Base-by-base conservation (phyloP, 2,797 vertebrate species). In the Acanthurus lineatus region DNA sequence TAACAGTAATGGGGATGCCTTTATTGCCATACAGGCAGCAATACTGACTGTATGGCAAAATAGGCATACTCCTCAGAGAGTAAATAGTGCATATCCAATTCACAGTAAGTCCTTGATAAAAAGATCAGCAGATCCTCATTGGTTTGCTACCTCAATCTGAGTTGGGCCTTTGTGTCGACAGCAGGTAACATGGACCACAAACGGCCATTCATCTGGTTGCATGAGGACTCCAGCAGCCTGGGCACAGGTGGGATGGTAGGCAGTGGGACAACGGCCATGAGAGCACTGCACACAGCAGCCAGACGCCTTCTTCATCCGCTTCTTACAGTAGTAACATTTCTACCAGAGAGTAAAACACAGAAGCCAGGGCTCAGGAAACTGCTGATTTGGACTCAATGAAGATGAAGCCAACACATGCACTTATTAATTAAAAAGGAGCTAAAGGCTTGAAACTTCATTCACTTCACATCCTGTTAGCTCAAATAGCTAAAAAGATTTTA, bases 231-330 rank as follows among this genome's bases (percentile, higher is more conserved):
- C 97, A 0, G 97, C 98, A 0, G 97, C 97, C 19, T 97, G 97
- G 0, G 98, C 98, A 0, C 98, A 99, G 61, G 98, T 99, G 48
- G 98, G 98, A 16, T 99, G 98, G 91, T 99, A 99, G 22, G 98
- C 98, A 0, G 98, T 99, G 89, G 98, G 97, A 82, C 98, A 99
- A 82, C 96, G 97, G 66, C 98, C 97, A 0, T 94, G 96, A 52
- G 98, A 99, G 66, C 98, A 99, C 88, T 99, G 98, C 56, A 99
- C 96, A 51, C 98, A 99, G 92, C 98, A 98, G 0, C 98, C 98
- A 0, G 94, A 95, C 0, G 96, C 95, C 76, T 93, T 97, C 92
- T 96, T 97, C 96, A 98, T 97, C 58, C 96, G 85, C 83, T 97
- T 97, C 82, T 98, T 96, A 83, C 98, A 99, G 92, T 98, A 99